These are phyloP conservation scores for Sarcophaga bullata DNA, from an alignment of 1,140 invertebrate genomes.

Conservation along the genomic window DNA sequence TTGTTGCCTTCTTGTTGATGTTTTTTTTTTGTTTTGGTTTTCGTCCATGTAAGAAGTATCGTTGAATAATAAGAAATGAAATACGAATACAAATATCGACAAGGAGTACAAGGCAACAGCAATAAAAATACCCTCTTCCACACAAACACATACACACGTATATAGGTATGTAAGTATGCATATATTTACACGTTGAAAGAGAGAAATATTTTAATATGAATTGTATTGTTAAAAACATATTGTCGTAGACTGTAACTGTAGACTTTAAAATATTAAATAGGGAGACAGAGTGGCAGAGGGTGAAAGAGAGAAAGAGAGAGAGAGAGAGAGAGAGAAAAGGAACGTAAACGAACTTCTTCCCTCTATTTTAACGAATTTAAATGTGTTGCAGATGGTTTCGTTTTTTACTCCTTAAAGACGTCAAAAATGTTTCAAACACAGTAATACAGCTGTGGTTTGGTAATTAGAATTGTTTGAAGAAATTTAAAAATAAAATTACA, in stretches of 20 bases:
- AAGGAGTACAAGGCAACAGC: neutral
- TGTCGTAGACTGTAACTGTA: neutral
- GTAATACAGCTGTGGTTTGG: no score
- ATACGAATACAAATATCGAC: neutral
- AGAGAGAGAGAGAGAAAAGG: neutral
- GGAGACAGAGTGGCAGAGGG: no score
- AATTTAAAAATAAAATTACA: neutral
- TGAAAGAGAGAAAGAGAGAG: no score
- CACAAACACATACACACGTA: no score
- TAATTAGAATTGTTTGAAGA: no score
- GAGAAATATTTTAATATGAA: constrained; percentile 6
- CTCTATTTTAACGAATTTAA: neutral
- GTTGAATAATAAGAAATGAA: constrained; percentile 19
- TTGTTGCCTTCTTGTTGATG: neutral
- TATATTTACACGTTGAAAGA: neutral
- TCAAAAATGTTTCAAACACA: neutral
- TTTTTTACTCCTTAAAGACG: constrained; percentile 28
- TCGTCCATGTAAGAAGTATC: neutral
- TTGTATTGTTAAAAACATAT: constrained; percentile 9
- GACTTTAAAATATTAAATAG: no score
- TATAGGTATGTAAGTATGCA: no score
- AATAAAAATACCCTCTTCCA: neutral
- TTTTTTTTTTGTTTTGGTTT: neutral
- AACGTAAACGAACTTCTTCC: neutral
- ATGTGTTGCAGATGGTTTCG: constrained; percentile 29